Evolutionary conservation across 2,797 vertebrate genomes (phyloP).

Genomic region (Anguilla obscura): DNA sequence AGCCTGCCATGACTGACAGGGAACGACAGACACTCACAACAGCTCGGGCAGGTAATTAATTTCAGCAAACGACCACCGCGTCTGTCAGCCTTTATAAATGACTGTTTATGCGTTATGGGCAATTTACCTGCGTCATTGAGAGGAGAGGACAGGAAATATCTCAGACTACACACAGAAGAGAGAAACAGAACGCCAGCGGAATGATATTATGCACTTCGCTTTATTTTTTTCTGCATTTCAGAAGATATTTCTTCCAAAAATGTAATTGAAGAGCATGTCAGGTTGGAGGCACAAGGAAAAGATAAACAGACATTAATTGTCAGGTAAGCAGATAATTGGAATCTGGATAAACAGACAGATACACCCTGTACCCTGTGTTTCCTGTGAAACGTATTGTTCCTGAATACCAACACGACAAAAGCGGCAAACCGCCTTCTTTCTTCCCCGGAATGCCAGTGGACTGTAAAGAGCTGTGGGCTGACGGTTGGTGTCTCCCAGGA

Average conservation of each 20-base stretch:
- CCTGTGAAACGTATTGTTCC: background rate
- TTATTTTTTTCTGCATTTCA: background rate
- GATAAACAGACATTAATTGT: slow-evolving; percentile 30
- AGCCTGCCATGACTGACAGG: slow-evolving; percentile 73
- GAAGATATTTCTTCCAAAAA: background rate
- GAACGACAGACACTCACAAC: slow-evolving; percentile 61
- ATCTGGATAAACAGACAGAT: slow-evolving; percentile 20
- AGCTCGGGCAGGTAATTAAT: slow-evolving; percentile 78
- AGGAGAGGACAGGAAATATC: slow-evolving; percentile 54
- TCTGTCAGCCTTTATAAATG: slow-evolving; percentile 82
- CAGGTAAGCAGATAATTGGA: slow-evolving; percentile 40
- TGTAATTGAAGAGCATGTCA: slow-evolving; percentile 30
- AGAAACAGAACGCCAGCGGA: slow-evolving; percentile 31
- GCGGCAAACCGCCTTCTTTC: background rate
- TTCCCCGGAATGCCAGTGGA: background rate
- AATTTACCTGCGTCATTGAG: slow-evolving; percentile 78
- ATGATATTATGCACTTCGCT: slow-evolving; percentile 23
- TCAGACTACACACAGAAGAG: slow-evolving; percentile 59
- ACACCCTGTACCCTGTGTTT: background rate
- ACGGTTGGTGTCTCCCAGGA: background rate
- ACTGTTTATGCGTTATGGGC: slow-evolving; percentile 78
- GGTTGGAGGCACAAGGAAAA: slow-evolving; percentile 35
- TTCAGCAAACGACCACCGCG: slow-evolving; percentile 78
- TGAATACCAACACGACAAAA: background rate
- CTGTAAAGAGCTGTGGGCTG: background rate